Percentiles rank a stretch among this genome's conserved stretches.
Evolutionary conservation across 1,140 invertebrate species (phyloP).

Genomic region (Eurosta solidaginis): DNA sequence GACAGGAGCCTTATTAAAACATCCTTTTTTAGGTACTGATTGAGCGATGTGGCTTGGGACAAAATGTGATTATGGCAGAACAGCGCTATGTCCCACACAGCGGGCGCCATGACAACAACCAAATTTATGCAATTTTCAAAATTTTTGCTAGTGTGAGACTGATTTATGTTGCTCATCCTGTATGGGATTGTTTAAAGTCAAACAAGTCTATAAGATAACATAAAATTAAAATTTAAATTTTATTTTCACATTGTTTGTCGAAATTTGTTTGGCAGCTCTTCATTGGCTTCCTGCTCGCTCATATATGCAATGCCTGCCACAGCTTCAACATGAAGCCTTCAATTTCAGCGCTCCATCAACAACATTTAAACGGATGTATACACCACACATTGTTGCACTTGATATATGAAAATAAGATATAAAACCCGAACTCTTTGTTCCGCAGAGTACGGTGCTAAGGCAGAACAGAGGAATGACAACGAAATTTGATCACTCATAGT

Average conservation of each 20-base stretch:
- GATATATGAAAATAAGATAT: not conserved
- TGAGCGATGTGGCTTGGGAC: too few species aligned
- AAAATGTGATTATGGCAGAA: too few species aligned
- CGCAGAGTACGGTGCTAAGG: not conserved
- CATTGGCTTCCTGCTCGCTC: not conserved
- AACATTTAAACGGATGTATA: not conserved
- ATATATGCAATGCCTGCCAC: not conserved
- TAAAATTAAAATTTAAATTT: not conserved
- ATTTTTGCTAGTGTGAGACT: too few species aligned
- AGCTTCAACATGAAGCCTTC: constrained; percentile 5
- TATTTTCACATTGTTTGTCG: not conserved
- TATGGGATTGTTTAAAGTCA: too few species aligned
- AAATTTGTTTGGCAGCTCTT: constrained; percentile 13
- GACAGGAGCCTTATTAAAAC: too few species aligned
- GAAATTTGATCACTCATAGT: constrained; percentile 22
- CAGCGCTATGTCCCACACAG: too few species aligned
- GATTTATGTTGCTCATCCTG: too few species aligned
- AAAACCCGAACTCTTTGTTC: too few species aligned
- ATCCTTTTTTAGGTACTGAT: too few species aligned
- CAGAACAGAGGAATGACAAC: not conserved
- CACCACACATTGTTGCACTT: constrained; percentile 3
- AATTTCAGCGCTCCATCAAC: not conserved
- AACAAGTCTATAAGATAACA: too few species aligned
- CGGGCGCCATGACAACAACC: too few species aligned
- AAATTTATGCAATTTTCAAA: too few species aligned